Base-by-base conservation (phyloP, 2,888 invertebrate species). In the Amphimallon solstitiale region DNA sequence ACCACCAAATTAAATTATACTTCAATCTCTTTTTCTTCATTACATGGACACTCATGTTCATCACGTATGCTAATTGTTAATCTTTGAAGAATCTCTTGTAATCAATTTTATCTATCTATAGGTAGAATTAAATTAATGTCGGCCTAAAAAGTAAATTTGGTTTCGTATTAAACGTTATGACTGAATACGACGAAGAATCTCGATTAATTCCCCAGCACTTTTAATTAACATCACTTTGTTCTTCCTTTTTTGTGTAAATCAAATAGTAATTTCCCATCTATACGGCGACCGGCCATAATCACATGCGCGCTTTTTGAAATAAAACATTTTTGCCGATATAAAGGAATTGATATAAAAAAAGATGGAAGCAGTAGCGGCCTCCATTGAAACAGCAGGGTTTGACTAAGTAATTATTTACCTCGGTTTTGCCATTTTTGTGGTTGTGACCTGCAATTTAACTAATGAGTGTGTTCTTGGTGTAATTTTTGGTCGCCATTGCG, bases 1-100 rank as follows among this genome's bases (percentile, higher is more conserved):
- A 23, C 45, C 23, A 43, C 29, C 19, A 43, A 59, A 45, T 43
- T 59, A 54, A 40, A 34, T 29, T 29, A 29, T 29, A 29, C 29
- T 29, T 1, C 7, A 2, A 10, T 43, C 29, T 23, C 23, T 38
- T 59, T 34, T 38, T 54, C 38, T 54, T 54, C 23, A 15, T 15
- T 45, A 23, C 15, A 45, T 29, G 43, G 12, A 29, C 43, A 9
- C 10, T 43, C 40, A 10, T 38, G 43, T 59, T 43, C 56, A 45
- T 59, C 6, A 34, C 45, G 40, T 59, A 59, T 59, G 56, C 56
- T 59, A 59, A 59, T 59, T 59, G 38, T 45, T 59, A 43, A 51
- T 51, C 37, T 35, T 14, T 15, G 15, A 35, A 35, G 10, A 14
- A 59, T 5, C 29, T 15, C 56, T 15, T 29, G 15, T 59, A 59